These are phyloP conservation scores for Aphidius colemani DNA, from an alignment of 2,888 invertebrate species.

Conservation along the genomic window DNA sequence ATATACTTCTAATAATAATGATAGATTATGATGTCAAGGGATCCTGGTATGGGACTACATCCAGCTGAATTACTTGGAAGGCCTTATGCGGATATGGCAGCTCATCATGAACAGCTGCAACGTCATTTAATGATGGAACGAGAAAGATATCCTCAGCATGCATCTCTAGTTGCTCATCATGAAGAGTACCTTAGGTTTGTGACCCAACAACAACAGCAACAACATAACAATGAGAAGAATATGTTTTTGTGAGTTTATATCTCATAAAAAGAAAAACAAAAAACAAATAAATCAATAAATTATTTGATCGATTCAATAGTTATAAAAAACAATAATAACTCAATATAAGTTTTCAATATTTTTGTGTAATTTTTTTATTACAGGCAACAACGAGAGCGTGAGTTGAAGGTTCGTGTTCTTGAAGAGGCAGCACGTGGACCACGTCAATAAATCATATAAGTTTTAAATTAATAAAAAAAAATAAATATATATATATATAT, in stretches of 20 bases:
- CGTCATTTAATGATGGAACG: slow-evolving; percentile 83
- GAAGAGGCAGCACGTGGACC: slow-evolving; percentile 84
- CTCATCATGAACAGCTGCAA: slow-evolving; percentile 85
- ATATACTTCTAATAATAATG: too few species aligned
- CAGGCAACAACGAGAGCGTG: slow-evolving; percentile 82
- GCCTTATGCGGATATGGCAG: slow-evolving; percentile 79
- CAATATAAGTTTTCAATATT: background rate
- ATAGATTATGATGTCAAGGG: slow-evolving; percentile 62
- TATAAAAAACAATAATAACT: background rate
- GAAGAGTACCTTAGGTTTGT: slow-evolving; percentile 70
- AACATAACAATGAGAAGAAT: slow-evolving; percentile 1
- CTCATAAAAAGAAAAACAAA: slow-evolving; percentile 7
- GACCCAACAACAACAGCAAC: slow-evolving; percentile 26
- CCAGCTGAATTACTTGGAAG: slow-evolving; percentile 80
- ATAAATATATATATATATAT: slow-evolving; percentile 32
- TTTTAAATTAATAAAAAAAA: slow-evolving; percentile 31
- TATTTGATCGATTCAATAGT: background rate
- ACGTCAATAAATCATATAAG: slow-evolving; percentile 59
- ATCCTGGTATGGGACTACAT: slow-evolving; percentile 69
- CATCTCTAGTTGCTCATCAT: slow-evolving; percentile 69
- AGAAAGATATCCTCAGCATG: slow-evolving; percentile 71
- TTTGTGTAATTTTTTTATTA: slow-evolving; percentile 54
- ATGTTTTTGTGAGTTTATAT: slow-evolving; percentile 3
- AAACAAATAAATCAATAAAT: background rate
- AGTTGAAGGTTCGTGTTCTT: slow-evolving; percentile 82